Evolutionary conservation across 2,797 vertebrate genomes (phyloP), one percentile per base, ranked within the genome.

Genomic region (Pelobates cultripes): DNA sequence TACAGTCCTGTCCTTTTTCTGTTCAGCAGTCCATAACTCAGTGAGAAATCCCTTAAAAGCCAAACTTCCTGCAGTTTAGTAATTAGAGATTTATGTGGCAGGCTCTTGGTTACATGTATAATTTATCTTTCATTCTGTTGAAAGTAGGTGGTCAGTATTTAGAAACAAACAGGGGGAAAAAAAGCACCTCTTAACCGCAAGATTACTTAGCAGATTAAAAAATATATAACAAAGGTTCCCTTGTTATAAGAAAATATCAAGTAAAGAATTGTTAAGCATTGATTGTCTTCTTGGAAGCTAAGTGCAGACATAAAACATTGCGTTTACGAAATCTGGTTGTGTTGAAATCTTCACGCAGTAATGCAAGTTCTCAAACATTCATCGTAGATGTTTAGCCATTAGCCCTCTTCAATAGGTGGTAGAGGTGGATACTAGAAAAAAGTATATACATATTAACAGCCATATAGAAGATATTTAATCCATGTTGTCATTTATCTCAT

Each of bases 101-200:
- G 74, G 57, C 40, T 68, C 41, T 2, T 68, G 73, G 77, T 75
- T 79, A 75, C 77, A 79, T 75, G 71, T 79, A 79, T 83, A 83
- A 79, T 84, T 84, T 79, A 84, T 75, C 43, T 76, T 66, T 66
- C 57, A 57, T 75, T 78, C 57, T 47, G 53, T 76, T 67, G 63
- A 51, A 86, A 84, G 71, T 72, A 86, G 68, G 42, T 67, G 77
- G 70, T 2, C 78, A 85, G 47, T 73, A 79, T 67, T 82, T 79
- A 7, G 9, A 79, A 79, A 60, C 72, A 57, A 66, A 55, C 51
- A 66, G 17, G 13, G 10, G 5, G 10, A 63, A 45, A 45, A 84
- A 64, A 75, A 64, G 72, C 17, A 78, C 74, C 72, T 75, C 57
- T 75, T 70, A 75, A 83, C 77, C 77, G 45, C 17, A 70, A 79